phyloP scores from a whole-genome alignment of 2,797 vertebrate genomes.

The Acanthurus lineatus region DNA sequence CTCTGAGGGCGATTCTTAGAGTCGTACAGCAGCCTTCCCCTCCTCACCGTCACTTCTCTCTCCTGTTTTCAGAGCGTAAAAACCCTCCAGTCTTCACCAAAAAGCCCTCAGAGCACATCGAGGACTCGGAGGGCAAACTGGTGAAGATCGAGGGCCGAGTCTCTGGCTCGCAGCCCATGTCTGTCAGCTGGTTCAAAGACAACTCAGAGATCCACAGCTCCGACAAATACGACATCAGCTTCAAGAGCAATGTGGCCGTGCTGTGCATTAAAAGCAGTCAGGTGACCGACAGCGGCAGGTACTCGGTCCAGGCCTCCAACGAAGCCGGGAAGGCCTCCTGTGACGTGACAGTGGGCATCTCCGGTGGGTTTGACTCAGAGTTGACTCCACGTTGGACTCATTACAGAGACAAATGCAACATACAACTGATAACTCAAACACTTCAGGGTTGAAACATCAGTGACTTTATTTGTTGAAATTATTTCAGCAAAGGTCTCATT shows the following conservation, averaged over 20 bases:
- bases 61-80: slow-evolving; percentile 89
- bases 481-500: too few species aligned
- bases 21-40: background rate
- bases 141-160: slow-evolving; percentile 94
- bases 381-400: background rate
- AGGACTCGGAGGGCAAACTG: slow-evolving; percentile 93
- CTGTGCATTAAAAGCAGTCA: slow-evolving; percentile 89
- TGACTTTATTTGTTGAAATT: too few species aligned
- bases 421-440: background rate
- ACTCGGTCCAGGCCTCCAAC: slow-evolving; percentile 92
- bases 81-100: slow-evolving; percentile 94
- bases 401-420: background rate
- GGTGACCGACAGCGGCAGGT: slow-evolving; percentile 89
- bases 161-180: slow-evolving; percentile 94
- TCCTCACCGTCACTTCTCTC: slow-evolving; percentile 22
- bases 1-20: slow-evolving; percentile 16
- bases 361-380: slow-evolving; percentile 76
- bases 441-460: background rate
- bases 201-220: slow-evolving; percentile 88
- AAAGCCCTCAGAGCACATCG: slow-evolving; percentile 91
- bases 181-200: slow-evolving; percentile 92
- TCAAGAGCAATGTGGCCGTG: slow-evolving; percentile 91
- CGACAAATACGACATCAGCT: slow-evolving; percentile 91
- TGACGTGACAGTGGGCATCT: slow-evolving; percentile 88
- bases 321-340: slow-evolving; percentile 91